Conservation (phyloP, 2,113 vertebrate genomes). For the Pelecanus crispus region DNA sequence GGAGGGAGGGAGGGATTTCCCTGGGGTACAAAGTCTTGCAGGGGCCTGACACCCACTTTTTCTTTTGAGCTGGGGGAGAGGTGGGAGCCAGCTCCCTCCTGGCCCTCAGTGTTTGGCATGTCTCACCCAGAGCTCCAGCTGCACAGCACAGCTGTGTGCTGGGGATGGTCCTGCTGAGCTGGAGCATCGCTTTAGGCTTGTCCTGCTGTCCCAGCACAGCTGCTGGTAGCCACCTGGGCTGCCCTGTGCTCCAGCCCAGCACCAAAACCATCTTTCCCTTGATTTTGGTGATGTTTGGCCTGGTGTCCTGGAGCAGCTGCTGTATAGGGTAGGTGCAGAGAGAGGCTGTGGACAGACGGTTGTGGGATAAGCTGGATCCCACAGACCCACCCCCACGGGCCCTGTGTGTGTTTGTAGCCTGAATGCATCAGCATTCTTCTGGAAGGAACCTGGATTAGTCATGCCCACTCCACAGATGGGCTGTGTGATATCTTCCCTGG, state of each 20-base stretch:
- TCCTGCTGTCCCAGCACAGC: rapidly evolving
- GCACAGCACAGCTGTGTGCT: rapidly evolving
- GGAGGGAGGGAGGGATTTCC: not conserved
- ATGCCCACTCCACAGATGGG: constrained; percentile 52
- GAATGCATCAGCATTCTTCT: constrained; percentile 37
- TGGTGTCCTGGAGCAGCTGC: not conserved
- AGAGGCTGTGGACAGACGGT: not conserved
- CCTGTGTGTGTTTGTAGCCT: not conserved
- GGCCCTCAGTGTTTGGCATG: rapidly evolving
- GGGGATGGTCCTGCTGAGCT: not conserved
- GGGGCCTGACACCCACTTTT: not conserved
- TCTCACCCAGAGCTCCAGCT: not conserved
- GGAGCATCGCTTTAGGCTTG: not conserved
- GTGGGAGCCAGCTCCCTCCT: not conserved
- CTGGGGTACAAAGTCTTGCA: not conserved
- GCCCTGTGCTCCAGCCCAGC: not conserved
- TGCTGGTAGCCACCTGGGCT: not conserved
- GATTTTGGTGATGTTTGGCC: not conserved
- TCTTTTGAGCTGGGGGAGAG: not conserved
- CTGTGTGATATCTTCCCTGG: constrained; percentile 24
- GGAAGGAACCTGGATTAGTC: constrained; percentile 61
- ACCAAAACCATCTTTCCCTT: not conserved
- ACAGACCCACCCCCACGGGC: not conserved
- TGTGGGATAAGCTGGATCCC: not conserved
- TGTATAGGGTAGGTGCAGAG: too few relatives aligned